A percentile compares a stretch with the other conserved stretches of the same genome.
Evolutionary conservation across 2,797 vertebrate species (phyloP).

Genomic region (Paedocypris micromegethes): DNA sequence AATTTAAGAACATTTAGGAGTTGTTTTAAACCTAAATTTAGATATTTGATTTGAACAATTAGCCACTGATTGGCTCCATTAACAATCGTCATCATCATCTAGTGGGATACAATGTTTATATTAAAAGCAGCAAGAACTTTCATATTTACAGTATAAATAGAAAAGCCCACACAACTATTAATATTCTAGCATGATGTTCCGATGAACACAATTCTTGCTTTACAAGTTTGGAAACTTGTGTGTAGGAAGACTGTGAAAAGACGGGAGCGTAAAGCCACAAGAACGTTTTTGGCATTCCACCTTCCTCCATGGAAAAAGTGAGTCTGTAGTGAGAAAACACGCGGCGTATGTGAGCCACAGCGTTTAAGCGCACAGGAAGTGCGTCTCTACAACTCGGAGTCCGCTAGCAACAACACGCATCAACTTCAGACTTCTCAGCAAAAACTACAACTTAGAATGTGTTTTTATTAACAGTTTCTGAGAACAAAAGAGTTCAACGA

Average conservation of each 20-base stretch:
- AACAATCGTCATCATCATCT: too few species aligned
- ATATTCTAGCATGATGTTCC: not conserved
- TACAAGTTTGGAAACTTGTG: conserved; percentile 8
- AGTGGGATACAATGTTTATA: too few species aligned
- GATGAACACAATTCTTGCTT: not conserved
- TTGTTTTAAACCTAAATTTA: too few species aligned
- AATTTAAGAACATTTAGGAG: too few species aligned
- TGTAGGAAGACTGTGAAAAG: conserved; percentile 6
- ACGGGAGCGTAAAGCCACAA: not conserved
- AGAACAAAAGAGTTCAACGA: conserved; percentile 55
- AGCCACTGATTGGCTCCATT: too few species aligned
- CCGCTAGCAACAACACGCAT: conserved; percentile 15
- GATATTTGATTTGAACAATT: too few species aligned
- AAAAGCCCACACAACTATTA: not conserved
- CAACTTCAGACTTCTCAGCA: not conserved
- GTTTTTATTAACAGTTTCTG: conserved; percentile 66
- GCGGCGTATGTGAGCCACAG: conserved; percentile 37
- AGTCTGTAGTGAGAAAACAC: conserved; percentile 49
- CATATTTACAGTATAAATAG: too few species aligned
- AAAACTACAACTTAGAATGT: not conserved
- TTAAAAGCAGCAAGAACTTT: too few species aligned
- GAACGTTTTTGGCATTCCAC: not conserved
- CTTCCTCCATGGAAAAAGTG: conserved; percentile 63
- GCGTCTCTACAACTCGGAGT: conserved; percentile 56
- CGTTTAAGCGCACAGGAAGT: conserved; percentile 63